phyloP scores from a whole-genome alignment of 2,113 vertebrate genomes.

The Leptocoma aspasia region DNA sequence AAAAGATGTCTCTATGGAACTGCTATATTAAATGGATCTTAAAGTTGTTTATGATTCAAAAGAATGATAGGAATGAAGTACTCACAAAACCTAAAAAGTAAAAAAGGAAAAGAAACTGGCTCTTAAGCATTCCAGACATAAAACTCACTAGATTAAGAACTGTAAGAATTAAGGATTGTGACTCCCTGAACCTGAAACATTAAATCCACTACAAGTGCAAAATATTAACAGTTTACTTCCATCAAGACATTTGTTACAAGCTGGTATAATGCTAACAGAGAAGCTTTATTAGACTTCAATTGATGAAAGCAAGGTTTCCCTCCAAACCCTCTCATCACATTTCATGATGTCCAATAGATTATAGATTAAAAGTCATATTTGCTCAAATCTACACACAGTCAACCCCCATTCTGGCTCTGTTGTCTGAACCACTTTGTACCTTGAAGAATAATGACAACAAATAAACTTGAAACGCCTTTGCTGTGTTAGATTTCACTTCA shows the following conservation, averaged over 20 bases:
- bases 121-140: background rate
- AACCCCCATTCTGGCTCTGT: background rate
- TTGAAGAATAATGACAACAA: background rate
- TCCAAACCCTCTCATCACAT: background rate
- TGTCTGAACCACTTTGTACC: background rate
- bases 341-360: background rate
- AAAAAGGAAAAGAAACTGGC: background rate
- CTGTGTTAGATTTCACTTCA: background rate
- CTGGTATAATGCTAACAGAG: background rate
- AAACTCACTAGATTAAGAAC: background rate
- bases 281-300: background rate
- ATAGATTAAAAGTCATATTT: background rate
- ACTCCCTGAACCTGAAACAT: background rate
- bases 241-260: background rate
- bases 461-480: background rate
- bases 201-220: background rate
- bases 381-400: background rate
- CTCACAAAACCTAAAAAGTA: background rate
- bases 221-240: background rate
- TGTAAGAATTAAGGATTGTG: background rate
- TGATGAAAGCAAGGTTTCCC: background rate
- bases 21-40: background rate
- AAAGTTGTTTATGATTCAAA: background rate
- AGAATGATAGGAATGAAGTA: background rate
- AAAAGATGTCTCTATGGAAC: background rate